Percentiles rank a stretch among this genome's conserved stretches.
These are phyloP conservation scores for Paracentrotus lividus DNA, from an alignment of 53 echinoderm and acorn worm species.

Conservation along the genomic window DNA sequence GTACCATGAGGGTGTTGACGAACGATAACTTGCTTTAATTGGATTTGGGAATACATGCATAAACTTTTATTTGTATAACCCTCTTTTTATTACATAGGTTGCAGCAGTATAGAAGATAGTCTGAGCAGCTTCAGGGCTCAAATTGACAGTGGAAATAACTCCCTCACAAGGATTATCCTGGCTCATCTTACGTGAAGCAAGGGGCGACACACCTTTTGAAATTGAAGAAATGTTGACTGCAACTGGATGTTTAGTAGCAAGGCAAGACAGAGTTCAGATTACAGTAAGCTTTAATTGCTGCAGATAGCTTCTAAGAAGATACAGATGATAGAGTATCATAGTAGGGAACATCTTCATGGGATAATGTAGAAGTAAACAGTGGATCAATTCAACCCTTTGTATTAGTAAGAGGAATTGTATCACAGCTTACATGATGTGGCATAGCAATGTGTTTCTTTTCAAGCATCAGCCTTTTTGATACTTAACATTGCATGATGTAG, in stretches of 20 bases:
- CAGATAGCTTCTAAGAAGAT: background rate
- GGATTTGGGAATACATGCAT: background rate
- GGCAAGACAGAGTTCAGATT: background rate
- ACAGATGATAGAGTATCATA: background rate
- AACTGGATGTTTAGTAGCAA: background rate
- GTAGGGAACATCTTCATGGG: background rate
- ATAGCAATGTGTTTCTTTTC: background rate
- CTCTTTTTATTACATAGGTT: background rate
- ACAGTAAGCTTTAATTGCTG: background rate
- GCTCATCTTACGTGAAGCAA: background rate
- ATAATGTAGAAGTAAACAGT: background rate
- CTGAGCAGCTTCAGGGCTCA: conserved; percentile 26
- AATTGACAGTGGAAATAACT: background rate
- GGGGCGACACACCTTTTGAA: background rate
- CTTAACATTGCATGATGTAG: background rate
- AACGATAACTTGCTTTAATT: too few species aligned
- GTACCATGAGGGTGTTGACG: too few species aligned
- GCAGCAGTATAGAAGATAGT: conserved; percentile 54
- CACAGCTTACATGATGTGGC: background rate
- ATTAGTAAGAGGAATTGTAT: background rate
- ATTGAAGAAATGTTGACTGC: background rate
- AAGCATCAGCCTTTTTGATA: background rate
- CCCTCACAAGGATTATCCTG: background rate
- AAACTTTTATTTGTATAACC: background rate
- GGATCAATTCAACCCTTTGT: background rate